Conservation (phyloP, 2,113 vertebrate species). For the Chionis minor region DNA sequence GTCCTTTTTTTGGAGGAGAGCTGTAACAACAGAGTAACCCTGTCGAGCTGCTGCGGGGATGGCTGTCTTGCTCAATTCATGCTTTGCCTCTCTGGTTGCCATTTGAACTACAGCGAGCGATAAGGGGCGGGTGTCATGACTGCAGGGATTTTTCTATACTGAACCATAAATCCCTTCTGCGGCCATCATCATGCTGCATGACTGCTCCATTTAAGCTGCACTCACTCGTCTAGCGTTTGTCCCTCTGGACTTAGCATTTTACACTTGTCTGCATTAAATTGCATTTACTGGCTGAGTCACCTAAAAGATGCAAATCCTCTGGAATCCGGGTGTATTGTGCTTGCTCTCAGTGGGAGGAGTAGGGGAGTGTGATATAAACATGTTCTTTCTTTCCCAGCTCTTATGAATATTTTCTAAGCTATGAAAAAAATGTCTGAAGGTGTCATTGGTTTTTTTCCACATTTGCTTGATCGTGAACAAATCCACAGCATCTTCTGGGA, state of each 20-base stretch:
- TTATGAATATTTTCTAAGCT: neutral
- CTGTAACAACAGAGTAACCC: neutral
- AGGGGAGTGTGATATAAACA: neutral
- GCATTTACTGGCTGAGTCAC: slow-evolving; percentile 28
- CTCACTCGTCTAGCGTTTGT: neutral
- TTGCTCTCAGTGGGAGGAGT: neutral
- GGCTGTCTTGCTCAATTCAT: neutral
- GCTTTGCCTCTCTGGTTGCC: neutral
- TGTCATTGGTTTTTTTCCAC: neutral
- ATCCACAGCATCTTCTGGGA: neutral
- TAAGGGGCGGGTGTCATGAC: neutral
- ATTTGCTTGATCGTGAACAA: neutral
- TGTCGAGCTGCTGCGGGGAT: neutral
- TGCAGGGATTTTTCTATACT: neutral
- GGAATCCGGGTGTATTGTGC: neutral
- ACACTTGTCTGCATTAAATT: slow-evolving; percentile 11
- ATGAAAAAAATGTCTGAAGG: neutral
- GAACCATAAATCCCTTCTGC: neutral
- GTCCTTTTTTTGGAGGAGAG: neutral
- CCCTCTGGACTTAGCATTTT: slow-evolving; percentile 6
- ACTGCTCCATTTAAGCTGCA: neutral
- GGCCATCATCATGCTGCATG: neutral
- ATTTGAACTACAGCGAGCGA: neutral
- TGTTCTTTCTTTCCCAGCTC: neutral
- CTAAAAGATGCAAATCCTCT: slow-evolving; percentile 36